Conservation (phyloP, 2,113 vertebrate genomes). For the Cheilinus undulatus region DNA sequence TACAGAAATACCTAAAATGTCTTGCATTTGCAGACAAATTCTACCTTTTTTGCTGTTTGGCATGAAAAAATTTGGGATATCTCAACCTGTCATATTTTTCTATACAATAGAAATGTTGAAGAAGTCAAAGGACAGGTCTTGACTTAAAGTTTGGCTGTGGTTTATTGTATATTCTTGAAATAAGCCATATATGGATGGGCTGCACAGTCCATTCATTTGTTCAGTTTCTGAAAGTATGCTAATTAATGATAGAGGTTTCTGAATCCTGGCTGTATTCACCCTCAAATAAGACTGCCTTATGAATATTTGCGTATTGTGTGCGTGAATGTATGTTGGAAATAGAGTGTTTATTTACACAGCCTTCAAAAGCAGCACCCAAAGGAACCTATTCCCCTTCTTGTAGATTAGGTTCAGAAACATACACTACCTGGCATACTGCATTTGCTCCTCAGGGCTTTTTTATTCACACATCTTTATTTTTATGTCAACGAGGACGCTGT, state of each 20-base stretch:
- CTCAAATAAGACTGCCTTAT: slow-evolving; percentile 24
- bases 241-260: slow-evolving; percentile 50
- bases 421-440: slow-evolving; percentile 21
- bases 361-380: slow-evolving; percentile 17
- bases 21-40: not conserved
- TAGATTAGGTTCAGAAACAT: slow-evolving; percentile 29
- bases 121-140: slow-evolving; percentile 10
- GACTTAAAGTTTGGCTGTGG: slow-evolving; percentile 43
- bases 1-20: not conserved
- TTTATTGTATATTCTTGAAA: slow-evolving; percentile 39
- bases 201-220: slow-evolving; percentile 56
- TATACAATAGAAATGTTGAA: slow-evolving; percentile 20
- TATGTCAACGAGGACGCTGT: slow-evolving; percentile 38
- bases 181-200: slow-evolving; percentile 29
- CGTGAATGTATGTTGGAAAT: not conserved
- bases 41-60: not conserved
- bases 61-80: slow-evolving; percentile 16
- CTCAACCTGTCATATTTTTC: slow-evolving; percentile 37
- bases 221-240: slow-evolving; percentile 61
- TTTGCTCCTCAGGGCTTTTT: slow-evolving; percentile 17
- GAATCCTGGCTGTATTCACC: slow-evolving; percentile 10
- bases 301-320: slow-evolving; percentile 1
- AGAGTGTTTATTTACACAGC: slow-evolving; percentile 17
- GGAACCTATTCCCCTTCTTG: slow-evolving; percentile 9
- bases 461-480: slow-evolving; percentile 53